Evolutionary conservation across 1,140 invertebrate genomes (phyloP), one percentile per base, ranked within the genome.

Genomic region (Ridgeia piscesae): DNA sequence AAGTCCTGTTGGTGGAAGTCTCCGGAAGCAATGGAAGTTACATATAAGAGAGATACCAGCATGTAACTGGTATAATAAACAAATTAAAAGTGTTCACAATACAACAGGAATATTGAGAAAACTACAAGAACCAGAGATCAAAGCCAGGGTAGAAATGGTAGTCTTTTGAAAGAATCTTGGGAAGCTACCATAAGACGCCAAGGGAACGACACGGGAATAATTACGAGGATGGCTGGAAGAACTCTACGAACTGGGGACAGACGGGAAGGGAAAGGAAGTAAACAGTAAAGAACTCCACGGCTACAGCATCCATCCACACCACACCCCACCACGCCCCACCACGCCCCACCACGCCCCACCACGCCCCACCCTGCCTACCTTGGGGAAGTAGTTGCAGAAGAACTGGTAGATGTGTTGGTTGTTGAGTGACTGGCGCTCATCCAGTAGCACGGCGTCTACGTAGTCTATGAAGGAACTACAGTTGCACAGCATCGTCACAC

Each of bases 401-500:
- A 98, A 98, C 93, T 98, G 97, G 95, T 98, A 98, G 93, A 98
- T 98, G 92, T 97, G 96, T 42, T 97, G 97, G 93, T 98, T 97
- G 89, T 97, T 97, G 2, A 98, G 96, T 9, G 97, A 98, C 27
- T 97, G 96, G 93, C 98, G 96, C 95, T 98, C 98, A 95, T 98
- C 98, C 35, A 98, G 95, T 33, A 98, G 95, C 8, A 98, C 97
- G 2, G 98, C 97, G 94, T 98, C 98, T 91, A 98, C 97, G 95
- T 98, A 98, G 95, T 98, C 98, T 33, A 97, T 97, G 93, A 98
- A 97, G 93, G 97, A 98, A 94, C 97, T 97, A 94, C 97, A 98
- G 92, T 97, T 97, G 77, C 97, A 96, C 88, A 98, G 96, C 95
- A 98, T 97, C 92, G 97, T 96, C 93, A 98, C 97, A 94, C 98